Evolutionary conservation across 2,888 invertebrate genomes (phyloP).

Genomic region (Boloria selene): DNA sequence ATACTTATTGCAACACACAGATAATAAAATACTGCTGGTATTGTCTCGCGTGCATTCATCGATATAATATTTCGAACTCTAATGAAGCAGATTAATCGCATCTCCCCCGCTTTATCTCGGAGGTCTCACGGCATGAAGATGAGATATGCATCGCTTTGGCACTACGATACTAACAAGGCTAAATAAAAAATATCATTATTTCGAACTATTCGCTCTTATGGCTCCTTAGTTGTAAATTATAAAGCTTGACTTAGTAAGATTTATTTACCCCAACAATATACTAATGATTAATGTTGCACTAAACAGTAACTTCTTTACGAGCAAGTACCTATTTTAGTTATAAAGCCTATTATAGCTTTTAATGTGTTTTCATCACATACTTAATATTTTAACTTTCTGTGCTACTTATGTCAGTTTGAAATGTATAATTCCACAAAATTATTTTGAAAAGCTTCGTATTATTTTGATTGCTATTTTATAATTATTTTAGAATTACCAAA

Average conservation of each 20-base stretch:
- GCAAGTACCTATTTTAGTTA: constrained; percentile 30
- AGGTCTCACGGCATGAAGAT: constrained; percentile 61
- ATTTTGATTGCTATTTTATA: no score
- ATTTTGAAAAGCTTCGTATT: background rate
- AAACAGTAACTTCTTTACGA: constrained; percentile 38
- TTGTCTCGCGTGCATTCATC: constrained; percentile 15
- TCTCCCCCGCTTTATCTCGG: constrained; percentile 59
- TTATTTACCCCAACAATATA: constrained; percentile 40
- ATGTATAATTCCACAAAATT: background rate
- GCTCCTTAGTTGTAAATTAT: constrained; percentile 42
- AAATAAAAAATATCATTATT: constrained; percentile 40
- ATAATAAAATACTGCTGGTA: constrained; percentile 1
- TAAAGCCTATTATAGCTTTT: constrained; percentile 33
- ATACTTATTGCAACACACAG: constrained; percentile 28
- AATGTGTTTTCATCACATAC: constrained; percentile 32
- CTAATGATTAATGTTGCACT: constrained; percentile 42
- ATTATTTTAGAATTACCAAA: no score
- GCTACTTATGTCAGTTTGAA: background rate
- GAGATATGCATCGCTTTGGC: constrained; percentile 56
- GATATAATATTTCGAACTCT: constrained; percentile 43
- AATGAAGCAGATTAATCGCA: constrained; percentile 67
- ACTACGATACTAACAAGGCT: constrained; percentile 32
- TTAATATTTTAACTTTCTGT: constrained; percentile 21
- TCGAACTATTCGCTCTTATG: constrained; percentile 40
- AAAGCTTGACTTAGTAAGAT: constrained; percentile 42